Evolutionary conservation across 2,113 vertebrate species (phyloP), one percentile per base, ranked within the genome.

Genomic region (Scalopus aquaticus): DNA sequence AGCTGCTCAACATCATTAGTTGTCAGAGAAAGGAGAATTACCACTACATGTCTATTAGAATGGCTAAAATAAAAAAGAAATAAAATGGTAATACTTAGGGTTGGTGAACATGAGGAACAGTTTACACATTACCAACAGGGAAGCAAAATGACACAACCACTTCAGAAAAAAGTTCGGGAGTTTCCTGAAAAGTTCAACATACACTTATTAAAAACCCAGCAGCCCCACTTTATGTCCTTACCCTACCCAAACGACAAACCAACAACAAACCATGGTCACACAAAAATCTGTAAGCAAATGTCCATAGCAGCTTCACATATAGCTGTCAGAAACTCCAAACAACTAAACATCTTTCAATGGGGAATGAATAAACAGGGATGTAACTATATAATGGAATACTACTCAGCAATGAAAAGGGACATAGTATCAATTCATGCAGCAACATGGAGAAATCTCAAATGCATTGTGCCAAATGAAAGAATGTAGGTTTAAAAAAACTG

Each of bases 121-220:
- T 32, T 49, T 28, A 7, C 2, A 44, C 3, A 17, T 28, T 56
- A 49, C 17, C 74, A 35, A 28, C 24, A 62, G 37, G n/a, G 39
- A 83, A 32, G 32, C 3, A 54, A 82, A 79, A 62, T 11, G 42
- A 19, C 26, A 85, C 15, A 56, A 28, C 22, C 30, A 39, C 42
- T 88, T 62, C 35, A 54, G 81, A 62, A 70, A 81, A 72, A 80
- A 85, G 11, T 16, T 2, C 16, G 74, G 35, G 2, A 39, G 51
- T 54, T 73, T 95, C 91, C 77, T 69, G 17, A 87, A 87, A 77
- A 65, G 37, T 84, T 70, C 86, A 90, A 49, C 17, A 78, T 28
- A 51, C 16, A n/a, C 62, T 87, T 70, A 83, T 3, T 8, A 82
- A 83, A 90, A 46, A 51, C 17, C 30, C 30, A 79, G 42, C 10